A percentile compares a stretch with the other conserved stretches of the same genome.
Evolutionary conservation across 37 sponge, comb jelly and placozoan species (phyloP).

Genomic region (Agelas oroides): DNA sequence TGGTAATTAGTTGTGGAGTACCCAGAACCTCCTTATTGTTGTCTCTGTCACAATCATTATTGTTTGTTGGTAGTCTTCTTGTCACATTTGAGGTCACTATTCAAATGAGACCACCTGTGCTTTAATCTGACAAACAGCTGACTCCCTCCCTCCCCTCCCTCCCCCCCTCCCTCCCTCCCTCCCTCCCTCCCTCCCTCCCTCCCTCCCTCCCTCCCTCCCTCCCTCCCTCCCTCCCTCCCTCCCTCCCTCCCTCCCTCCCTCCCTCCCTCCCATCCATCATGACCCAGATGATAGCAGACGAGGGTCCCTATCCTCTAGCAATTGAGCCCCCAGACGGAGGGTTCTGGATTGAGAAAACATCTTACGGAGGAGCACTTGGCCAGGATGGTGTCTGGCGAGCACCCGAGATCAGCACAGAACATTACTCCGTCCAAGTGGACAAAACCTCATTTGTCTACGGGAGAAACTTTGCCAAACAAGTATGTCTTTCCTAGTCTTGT

Average conservation of each 20-base stretch:
- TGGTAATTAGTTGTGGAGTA: too few species aligned
- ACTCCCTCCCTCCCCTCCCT: too few species aligned
- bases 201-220: too few species aligned
- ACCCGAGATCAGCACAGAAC: slow-evolving; percentile 75
- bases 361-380: slow-evolving; percentile 44
- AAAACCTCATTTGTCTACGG: slow-evolving; percentile 44
- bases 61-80: too few species aligned
- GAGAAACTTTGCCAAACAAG: slow-evolving; percentile 54
- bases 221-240: too few species aligned
- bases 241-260: too few species aligned
- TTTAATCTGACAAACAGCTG: too few species aligned
- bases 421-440: slow-evolving; percentile 57
- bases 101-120: too few species aligned
- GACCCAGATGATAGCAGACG: slow-evolving; percentile 33
- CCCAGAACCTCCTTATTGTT: not conserved
- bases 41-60: too few species aligned
- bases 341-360: slow-evolving; percentile 56
- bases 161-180: too few species aligned
- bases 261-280: not conserved
- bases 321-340: slow-evolving; percentile 47
- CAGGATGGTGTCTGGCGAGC: slow-evolving; percentile 60
- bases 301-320: slow-evolving; percentile 63
- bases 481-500: slow-evolving; percentile 15
- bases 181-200: too few species aligned
- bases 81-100: too few species aligned